phyloP scores from a whole-genome alignment of 2,113 vertebrate genomes.

The Chrysemys picta region DNA sequence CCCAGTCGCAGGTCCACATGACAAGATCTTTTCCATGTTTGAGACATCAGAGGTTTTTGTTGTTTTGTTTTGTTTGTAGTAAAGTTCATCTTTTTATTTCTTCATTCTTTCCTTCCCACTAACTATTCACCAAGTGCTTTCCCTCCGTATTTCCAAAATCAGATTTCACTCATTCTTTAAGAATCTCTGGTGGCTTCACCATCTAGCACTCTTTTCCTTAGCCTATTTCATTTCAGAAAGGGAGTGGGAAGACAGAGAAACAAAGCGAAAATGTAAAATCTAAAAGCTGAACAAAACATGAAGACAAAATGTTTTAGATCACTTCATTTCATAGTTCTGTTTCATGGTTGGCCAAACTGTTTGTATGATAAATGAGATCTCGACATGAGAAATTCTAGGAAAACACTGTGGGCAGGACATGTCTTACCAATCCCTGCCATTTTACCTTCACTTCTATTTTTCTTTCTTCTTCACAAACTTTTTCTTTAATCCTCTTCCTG shows the following conservation, averaged over 20 bases:
- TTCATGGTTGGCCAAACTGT: background rate
- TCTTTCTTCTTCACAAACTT: background rate
- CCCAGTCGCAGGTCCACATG: too few species aligned
- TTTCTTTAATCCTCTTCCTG: background rate
- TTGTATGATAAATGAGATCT: background rate
- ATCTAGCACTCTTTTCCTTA: background rate
- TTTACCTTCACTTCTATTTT: background rate
- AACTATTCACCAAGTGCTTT: background rate
- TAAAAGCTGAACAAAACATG: background rate
- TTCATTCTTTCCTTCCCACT: background rate
- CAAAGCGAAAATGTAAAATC: background rate
- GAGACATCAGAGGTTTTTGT: too few species aligned
- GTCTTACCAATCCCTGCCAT: background rate
- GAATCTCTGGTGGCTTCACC: background rate
- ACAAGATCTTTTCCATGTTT: too few species aligned
- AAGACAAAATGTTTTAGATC: background rate
- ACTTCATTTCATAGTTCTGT: background rate
- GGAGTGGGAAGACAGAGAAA: background rate
- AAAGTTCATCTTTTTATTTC: background rate
- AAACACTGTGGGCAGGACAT: rapidly evolving
- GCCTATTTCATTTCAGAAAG: background rate
- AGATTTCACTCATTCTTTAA: background rate
- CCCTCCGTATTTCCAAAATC: background rate
- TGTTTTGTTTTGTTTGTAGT: background rate
- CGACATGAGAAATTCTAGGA: background rate